Conservation (phyloP, 2,888 invertebrate genomes). For the Invenusta paracnida region DNA sequence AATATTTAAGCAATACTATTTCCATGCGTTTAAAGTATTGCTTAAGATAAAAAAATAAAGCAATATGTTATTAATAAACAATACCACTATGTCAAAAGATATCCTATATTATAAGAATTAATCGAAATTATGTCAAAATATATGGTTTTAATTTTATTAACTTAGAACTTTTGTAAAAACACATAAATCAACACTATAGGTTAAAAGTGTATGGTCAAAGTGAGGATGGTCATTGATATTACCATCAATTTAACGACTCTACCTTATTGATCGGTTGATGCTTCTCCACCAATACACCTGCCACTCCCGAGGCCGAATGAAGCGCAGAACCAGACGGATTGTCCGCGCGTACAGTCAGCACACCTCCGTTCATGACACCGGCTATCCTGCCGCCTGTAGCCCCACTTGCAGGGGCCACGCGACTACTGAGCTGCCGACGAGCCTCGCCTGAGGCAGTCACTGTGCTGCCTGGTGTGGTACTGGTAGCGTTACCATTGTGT, state of each 20-base stretch:
- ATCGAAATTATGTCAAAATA: no score
- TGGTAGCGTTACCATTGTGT: background rate
- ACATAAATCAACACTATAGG: no score
- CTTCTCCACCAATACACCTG: background rate
- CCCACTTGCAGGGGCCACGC: background rate
- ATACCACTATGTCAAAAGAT: no score
- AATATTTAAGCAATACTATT: no score
- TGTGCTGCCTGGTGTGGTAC: background rate
- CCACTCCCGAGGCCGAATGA: background rate
- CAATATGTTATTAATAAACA: no score
- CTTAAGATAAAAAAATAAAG: no score
- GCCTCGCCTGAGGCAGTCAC: background rate
- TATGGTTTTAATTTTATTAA: no score
- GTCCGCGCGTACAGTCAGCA: background rate
- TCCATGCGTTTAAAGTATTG: no score
- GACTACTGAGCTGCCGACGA: background rate
- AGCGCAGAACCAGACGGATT: background rate
- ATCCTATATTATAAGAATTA: no score
- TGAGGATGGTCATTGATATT: no score
- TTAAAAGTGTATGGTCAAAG: no score
- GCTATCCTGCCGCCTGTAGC: background rate
- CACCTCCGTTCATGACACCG: background rate
- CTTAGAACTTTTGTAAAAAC: no score
- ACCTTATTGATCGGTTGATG: conserved; percentile 13
- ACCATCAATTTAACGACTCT: background rate